These are phyloP conservation scores for Antigone vipio DNA, from an alignment of 2,113 vertebrate species.

Conservation along the genomic window DNA sequence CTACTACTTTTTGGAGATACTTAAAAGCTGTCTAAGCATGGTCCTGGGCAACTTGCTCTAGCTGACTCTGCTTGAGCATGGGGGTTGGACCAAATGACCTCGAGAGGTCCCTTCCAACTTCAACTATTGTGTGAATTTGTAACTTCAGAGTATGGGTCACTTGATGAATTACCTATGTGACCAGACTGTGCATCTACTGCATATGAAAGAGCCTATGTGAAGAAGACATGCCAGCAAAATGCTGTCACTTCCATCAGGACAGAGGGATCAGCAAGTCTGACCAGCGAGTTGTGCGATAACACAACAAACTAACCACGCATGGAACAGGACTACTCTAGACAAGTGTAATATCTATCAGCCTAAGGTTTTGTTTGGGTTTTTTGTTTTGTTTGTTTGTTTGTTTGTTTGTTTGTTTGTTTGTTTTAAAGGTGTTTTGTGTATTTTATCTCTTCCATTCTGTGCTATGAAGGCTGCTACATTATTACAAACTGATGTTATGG, in stretches of 20 bases:
- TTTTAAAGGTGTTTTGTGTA: background rate
- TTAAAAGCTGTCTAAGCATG: background rate
- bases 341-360: background rate
- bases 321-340: background rate
- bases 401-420: background rate
- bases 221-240: background rate
- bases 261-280: background rate
- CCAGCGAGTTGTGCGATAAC: background rate
- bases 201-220: background rate
- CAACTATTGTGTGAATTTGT: background rate
- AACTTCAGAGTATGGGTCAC: background rate
- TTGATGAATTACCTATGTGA: accelerated
- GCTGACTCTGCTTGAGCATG: background rate
- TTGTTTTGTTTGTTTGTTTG: background rate
- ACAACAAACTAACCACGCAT: background rate
- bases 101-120: background rate
- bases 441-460: background rate
- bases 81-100: accelerated
- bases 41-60: background rate
- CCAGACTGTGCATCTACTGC: background rate
- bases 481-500: background rate
- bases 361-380: background rate
- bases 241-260: background rate
- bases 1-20: background rate
- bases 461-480: background rate